These are phyloP conservation scores for Drosophila formosana DNA, from an alignment of 2,888 invertebrate species.

Conservation along the genomic window DNA sequence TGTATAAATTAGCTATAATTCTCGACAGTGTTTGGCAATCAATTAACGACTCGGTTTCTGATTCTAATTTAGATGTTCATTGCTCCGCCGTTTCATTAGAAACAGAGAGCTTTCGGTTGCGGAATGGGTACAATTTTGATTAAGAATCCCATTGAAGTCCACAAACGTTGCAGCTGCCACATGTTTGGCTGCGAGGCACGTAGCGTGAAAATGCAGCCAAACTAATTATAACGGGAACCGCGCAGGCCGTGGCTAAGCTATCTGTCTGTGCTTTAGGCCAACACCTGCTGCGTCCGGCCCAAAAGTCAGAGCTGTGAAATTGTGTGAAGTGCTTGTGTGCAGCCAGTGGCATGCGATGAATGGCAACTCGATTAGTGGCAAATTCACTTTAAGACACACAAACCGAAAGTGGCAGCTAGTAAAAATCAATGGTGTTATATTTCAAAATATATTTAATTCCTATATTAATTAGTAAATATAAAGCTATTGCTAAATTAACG, in stretches of 20 bases:
- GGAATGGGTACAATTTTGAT: conserved; percentile 49
- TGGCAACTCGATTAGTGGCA: conserved; percentile 22
- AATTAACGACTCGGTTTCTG: conserved; percentile 10
- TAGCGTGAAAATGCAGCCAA: conserved; percentile 45
- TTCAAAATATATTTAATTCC: not conserved
- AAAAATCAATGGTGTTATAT: not conserved
- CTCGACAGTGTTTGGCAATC: not conserved
- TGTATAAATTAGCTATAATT: too few relatives aligned
- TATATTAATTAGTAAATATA: not conserved
- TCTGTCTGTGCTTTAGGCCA: conserved; percentile 32
- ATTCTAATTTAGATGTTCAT: conserved; percentile 6
- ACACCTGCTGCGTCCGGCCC: conserved; percentile 22
- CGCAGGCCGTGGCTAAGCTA: conserved; percentile 19
- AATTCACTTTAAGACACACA: conserved; percentile 1
- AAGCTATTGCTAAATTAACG: too few relatives aligned
- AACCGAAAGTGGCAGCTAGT: not conserved
- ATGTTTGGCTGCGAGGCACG: conserved; percentile 32
- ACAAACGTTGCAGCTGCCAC: conserved; percentile 21
- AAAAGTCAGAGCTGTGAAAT: conserved; percentile 32
- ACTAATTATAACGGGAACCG: conserved; percentile 51
- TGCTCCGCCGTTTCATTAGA: conserved; percentile 31
- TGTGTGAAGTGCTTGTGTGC: conserved; percentile 23
- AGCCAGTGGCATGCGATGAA: conserved; percentile 13
- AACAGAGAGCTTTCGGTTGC: conserved; percentile 14
- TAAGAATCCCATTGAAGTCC: conserved; percentile 33